Conservation (phyloP, 1,140 invertebrate species). For the Aphaenogaster floridana region DNA sequence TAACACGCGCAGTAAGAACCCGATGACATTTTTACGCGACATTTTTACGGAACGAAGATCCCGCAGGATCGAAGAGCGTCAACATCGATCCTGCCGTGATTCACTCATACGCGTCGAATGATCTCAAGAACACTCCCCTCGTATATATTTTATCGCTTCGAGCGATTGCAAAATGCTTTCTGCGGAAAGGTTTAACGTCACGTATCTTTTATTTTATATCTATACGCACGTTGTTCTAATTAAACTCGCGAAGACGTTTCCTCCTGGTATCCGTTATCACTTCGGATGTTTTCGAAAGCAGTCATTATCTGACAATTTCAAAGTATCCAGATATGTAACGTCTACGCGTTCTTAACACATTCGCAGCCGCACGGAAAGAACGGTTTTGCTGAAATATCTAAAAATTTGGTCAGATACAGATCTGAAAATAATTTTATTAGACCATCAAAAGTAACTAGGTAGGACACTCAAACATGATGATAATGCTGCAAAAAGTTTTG, state of each 20-base stretch:
- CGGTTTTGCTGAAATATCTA: no score
- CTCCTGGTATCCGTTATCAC: background rate
- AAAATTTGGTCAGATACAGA: no score
- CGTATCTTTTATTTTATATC: background rate
- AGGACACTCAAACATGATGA: no score
- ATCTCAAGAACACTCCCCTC: background rate
- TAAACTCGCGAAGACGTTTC: constrained; percentile 4
- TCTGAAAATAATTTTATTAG: no score
- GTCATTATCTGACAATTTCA: background rate
- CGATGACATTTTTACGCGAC: constrained; percentile 46
- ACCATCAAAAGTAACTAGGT: no score
- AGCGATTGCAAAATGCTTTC: background rate
- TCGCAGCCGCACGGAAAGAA: no score
- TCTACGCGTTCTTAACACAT: background rate
- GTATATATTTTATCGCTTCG: background rate
- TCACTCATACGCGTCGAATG: background rate
- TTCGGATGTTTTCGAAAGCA: background rate
- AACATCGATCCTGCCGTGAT: background rate
- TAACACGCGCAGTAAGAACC: constrained; percentile 24
- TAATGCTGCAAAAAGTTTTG: no score
- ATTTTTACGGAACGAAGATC: background rate
- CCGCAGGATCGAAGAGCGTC: background rate
- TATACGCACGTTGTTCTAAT: background rate
- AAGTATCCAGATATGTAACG: background rate
- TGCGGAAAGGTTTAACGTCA: background rate